Evolutionary conservation across 2,888 invertebrate species (phyloP).

Genomic region (Zaprionus obscuricornis): DNA sequence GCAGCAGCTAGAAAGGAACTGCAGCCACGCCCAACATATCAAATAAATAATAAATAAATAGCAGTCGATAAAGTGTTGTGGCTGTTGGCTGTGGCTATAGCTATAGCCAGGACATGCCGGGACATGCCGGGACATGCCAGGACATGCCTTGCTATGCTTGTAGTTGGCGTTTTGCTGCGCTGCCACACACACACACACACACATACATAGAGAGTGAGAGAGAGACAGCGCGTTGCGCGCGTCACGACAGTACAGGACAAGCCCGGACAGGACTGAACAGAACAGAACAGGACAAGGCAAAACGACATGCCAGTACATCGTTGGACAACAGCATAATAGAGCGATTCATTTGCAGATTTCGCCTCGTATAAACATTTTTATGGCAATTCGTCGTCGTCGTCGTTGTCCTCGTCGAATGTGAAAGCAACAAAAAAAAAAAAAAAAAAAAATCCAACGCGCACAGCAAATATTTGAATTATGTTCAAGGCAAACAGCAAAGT

Average conservation of each 20-base stretch:
- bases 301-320: conserved; percentile 17
- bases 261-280: too few relatives aligned
- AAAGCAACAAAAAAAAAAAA: conserved; percentile 12
- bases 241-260: too few relatives aligned
- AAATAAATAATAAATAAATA: conserved; percentile 66
- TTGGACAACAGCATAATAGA: conserved; percentile 53
- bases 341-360: conserved; percentile 63
- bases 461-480: conserved; percentile 58
- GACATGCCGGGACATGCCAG: too few relatives aligned
- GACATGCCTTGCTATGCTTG: too few relatives aligned
- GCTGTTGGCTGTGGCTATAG: conserved; percentile 14
- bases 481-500: too few relatives aligned
- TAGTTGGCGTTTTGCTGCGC: conserved; percentile 7
- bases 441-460: conserved; percentile 9
- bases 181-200: too few relatives aligned
- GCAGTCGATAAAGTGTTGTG: conserved; percentile 52
- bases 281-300: too few relatives aligned
- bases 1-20: background rate
- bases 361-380: conserved; percentile 26
- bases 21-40: conserved; percentile 44
- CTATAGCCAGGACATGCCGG: too few relatives aligned
- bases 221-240: too few relatives aligned
- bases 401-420: too few relatives aligned
- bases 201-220: too few relatives aligned
- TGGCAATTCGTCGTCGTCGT: too few relatives aligned